These are phyloP conservation scores for Dreissena rostriformis DNA, from an alignment of 1,140 invertebrate species.

Conservation along the genomic window DNA sequence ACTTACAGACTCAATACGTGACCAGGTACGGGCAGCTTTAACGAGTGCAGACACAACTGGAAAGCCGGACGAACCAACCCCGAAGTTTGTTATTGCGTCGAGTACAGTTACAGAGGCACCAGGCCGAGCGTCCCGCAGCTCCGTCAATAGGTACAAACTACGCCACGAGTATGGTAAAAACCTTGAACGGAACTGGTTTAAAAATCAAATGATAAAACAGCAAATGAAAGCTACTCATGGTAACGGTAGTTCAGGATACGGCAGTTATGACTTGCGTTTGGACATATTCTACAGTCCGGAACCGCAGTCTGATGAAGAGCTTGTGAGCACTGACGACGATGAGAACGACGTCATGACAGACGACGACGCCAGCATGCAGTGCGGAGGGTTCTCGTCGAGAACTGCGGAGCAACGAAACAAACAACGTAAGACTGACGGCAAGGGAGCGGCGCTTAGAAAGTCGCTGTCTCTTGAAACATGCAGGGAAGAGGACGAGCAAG, in stretches of 20 bases:
- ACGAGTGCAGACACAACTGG: background rate
- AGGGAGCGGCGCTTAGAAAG: background rate
- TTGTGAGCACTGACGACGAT: constrained; percentile 5
- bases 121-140: background rate
- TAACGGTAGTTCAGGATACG: background rate
- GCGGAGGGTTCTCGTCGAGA: constrained; percentile 36
- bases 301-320: constrained; percentile 41
- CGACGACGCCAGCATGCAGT: constrained; percentile 47
- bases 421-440: background rate
- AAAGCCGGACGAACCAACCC: background rate
- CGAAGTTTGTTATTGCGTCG: too few relatives aligned
- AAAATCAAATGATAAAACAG: constrained; percentile 35
- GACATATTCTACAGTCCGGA: constrained; percentile 52
- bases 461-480: constrained; percentile 7
- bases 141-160: constrained; percentile 19
- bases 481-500: constrained; percentile 27
- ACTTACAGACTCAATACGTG: constrained; percentile 20
- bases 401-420: constrained; percentile 12
- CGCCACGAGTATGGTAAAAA: constrained; percentile 52
- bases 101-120: too few relatives aligned
- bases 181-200: constrained; percentile 50
- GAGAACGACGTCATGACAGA: background rate
- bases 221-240: background rate
- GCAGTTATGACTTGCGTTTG: constrained; percentile 26
- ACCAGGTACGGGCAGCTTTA: constrained; percentile 27